These are phyloP conservation scores for Apodemus sylvaticus DNA, from an alignment of 2,113 vertebrate species.

Conservation along the genomic window DNA sequence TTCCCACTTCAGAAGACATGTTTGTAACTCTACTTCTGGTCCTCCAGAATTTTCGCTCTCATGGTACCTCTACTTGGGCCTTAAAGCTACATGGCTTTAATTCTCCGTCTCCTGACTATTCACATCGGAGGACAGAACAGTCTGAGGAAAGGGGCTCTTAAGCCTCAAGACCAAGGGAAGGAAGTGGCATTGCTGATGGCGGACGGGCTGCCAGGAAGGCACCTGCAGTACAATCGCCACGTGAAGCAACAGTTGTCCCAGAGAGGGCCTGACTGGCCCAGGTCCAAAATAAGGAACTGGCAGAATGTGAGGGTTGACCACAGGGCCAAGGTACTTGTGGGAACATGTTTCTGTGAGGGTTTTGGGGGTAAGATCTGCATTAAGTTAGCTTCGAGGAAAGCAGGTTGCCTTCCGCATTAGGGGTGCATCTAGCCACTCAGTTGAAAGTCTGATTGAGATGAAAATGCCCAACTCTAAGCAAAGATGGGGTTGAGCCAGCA, in stretches of 20 bases:
- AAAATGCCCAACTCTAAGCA: neutral
- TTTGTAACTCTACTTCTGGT: neutral
- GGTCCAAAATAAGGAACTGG: neutral
- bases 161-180: neutral
- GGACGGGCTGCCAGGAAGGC: neutral
- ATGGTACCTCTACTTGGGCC: neutral
- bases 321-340: neutral
- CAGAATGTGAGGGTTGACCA: neutral
- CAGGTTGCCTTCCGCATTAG: neutral
- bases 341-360: neutral
- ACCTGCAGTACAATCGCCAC: no score
- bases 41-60: neutral
- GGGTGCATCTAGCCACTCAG: neutral
- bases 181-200: neutral
- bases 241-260: no score
- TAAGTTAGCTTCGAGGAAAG: neutral
- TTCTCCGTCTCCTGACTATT: neutral
- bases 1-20: neutral
- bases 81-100: neutral
- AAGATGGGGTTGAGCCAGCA: neutral
- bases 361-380: neutral
- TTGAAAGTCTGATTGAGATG: neutral
- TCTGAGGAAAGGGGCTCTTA: neutral
- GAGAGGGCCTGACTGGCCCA: neutral
- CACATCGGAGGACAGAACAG: neutral